Evolutionary conservation across 1,140 invertebrate genomes (phyloP).

Genomic region (Macrobrachium rosenbergii): DNA sequence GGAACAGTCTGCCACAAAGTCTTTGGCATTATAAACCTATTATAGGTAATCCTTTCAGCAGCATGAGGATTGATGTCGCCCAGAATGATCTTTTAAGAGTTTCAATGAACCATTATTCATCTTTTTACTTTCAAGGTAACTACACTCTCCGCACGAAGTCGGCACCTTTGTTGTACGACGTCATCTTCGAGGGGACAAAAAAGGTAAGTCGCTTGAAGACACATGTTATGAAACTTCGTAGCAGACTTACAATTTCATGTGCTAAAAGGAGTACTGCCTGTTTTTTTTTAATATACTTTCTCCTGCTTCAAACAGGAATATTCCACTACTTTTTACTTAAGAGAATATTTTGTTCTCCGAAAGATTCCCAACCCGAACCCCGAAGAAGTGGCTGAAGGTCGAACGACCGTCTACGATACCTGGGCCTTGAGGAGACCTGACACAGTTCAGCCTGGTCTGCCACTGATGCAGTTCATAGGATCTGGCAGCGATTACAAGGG

Average conservation of each 20-base stretch:
- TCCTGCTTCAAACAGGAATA: neutral
- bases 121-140: slow-evolving; percentile 38
- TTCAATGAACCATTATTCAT: neutral
- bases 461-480: slow-evolving; percentile 47
- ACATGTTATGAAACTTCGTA: neutral
- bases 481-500: slow-evolving; percentile 62
- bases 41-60: neutral
- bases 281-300: no score
- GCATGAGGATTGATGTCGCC: neutral
- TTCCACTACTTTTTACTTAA: neutral
- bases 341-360: neutral
- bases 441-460: neutral
- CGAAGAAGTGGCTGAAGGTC: slow-evolving; percentile 41
- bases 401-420: slow-evolving; percentile 64
- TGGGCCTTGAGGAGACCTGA: slow-evolving; percentile 50
- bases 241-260: no score
- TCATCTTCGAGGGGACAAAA: slow-evolving; percentile 33
- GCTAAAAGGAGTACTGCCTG: no score
- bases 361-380: slow-evolving; percentile 64
- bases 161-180: slow-evolving; percentile 22
- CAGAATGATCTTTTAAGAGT: neutral
- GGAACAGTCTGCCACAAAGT: no score
- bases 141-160: slow-evolving; percentile 54
- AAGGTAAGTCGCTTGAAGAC: slow-evolving; percentile 2
- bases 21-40: no score